These are phyloP conservation scores for Amorpha juglandis DNA, from an alignment of 2,888 invertebrate genomes.

Conservation along the genomic window DNA sequence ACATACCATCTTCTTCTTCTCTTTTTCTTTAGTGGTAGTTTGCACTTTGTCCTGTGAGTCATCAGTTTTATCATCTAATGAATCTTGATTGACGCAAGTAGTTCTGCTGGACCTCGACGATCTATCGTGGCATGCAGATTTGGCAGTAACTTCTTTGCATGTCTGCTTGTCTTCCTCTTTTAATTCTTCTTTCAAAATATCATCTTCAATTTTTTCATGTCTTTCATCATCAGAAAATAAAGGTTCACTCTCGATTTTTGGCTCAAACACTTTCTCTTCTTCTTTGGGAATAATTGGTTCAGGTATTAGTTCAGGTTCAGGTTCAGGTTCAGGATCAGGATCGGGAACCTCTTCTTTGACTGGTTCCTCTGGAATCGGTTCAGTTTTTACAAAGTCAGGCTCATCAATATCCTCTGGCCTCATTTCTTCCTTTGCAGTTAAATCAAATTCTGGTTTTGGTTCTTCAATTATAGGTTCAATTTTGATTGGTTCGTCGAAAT, in stretches of 20 bases:
- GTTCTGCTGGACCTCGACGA: conserved; percentile 73
- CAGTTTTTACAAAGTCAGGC: conserved; percentile 64
- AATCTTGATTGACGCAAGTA: conserved; percentile 70
- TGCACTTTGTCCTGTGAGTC: conserved; percentile 77
- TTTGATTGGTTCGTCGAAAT: conserved; percentile 67
- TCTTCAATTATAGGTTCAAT: conserved; percentile 55
- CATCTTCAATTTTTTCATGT: conserved; percentile 45
- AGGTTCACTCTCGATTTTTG: conserved; percentile 49
- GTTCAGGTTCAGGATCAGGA: conserved; percentile 33
- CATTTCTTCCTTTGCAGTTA: conserved; percentile 76
- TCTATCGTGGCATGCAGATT: conserved; percentile 75
- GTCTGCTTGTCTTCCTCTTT: conserved; percentile 62
- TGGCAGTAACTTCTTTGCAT: conserved; percentile 66
- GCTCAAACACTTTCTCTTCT: conserved; percentile 42
- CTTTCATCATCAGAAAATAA: conserved; percentile 54
- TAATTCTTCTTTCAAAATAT: conserved; percentile 46
- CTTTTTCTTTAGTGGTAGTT: conserved; percentile 64
- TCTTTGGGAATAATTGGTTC: conserved; percentile 26
- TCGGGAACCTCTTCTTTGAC: conserved; percentile 42
- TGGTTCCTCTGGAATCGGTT: conserved; percentile 50
- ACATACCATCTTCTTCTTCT: conserved; percentile 82
- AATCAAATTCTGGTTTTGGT: conserved; percentile 66
- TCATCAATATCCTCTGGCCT: conserved; percentile 73
- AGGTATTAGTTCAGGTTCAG: conserved; percentile 28
- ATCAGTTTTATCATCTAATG: conserved; percentile 79